These are phyloP conservation scores for Gobio gobio DNA, from an alignment of 2,113 vertebrate genomes.

Conservation along the genomic window DNA sequence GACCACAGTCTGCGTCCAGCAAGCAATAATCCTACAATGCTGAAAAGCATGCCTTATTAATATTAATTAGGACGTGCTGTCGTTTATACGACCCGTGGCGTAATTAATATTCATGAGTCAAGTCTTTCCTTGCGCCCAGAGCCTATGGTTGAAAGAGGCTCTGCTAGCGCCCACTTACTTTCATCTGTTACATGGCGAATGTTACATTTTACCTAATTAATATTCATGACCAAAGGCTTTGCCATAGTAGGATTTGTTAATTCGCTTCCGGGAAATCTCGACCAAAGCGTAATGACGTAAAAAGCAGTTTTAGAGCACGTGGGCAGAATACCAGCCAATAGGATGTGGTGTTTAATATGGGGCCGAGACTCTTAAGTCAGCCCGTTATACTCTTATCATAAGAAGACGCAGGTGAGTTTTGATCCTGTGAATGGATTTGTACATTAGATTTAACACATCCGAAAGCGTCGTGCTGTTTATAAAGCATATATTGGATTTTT, in stretches of 20 bases:
- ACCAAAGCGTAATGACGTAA: background rate
- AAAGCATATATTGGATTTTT: background rate
- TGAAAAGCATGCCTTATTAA: background rate
- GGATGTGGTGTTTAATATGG: slow-evolving; percentile 38
- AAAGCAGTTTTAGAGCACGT: background rate
- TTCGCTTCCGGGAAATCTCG: slow-evolving; percentile 32
- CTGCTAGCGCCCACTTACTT: background rate
- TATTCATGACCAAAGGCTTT: background rate
- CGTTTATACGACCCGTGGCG: background rate
- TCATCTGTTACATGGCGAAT: background rate
- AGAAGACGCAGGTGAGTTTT: background rate
- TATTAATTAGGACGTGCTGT: background rate
- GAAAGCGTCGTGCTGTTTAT: background rate
- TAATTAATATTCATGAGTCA: background rate
- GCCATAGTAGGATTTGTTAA: slow-evolving; percentile 7
- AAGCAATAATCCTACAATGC: background rate
- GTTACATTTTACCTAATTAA: background rate
- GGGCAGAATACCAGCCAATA: slow-evolving; percentile 52
- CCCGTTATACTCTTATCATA: slow-evolving; percentile 17
- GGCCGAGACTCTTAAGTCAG: background rate
- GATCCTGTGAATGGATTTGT: background rate
- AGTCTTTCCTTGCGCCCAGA: background rate
- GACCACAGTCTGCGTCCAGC: background rate
- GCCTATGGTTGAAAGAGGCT: too few species aligned
- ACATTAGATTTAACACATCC: background rate